phyloP scores from a whole-genome alignment of 2,113 vertebrate species.

The Tetrao urogallus region DNA sequence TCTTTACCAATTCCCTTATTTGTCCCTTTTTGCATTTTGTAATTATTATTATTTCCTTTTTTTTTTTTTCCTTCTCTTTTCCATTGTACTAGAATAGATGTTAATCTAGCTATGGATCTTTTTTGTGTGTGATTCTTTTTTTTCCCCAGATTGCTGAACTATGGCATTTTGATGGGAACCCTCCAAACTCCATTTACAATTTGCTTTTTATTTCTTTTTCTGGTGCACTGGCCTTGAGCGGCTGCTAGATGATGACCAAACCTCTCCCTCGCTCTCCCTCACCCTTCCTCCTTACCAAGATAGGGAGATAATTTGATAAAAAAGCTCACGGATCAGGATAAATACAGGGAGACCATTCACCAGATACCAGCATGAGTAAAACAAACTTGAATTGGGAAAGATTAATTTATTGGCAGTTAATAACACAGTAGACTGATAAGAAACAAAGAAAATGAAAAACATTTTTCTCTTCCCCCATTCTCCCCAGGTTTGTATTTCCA shows the following conservation, averaged over 20 bases:
- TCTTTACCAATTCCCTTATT: not conserved
- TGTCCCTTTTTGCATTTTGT: not conserved
- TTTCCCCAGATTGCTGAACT: not conserved
- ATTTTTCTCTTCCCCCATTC: not conserved
- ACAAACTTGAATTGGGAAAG: not conserved
- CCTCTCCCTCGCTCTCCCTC: fast-evolving
- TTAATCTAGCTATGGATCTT: not conserved
- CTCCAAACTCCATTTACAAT: not conserved
- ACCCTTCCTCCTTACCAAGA: not conserved
- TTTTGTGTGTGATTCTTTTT: not conserved
- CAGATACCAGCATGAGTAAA: not conserved
- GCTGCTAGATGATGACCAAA: not conserved
- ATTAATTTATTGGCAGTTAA: not conserved
- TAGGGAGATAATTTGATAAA: not conserved
- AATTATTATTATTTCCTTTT: not conserved
- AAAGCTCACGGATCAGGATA: not conserved
- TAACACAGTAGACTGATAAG: not conserved
- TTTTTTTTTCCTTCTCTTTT: not conserved
- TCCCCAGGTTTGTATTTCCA: not conserved
- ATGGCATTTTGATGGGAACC: not conserved
- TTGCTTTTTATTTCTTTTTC: not conserved
- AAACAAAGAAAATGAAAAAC: not conserved
- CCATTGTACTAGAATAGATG: not conserved
- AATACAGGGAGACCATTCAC: not conserved
- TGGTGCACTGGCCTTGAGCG: not conserved